Base-by-base conservation (phyloP, 1,140 invertebrate species). In the Caenorhabditis elegans region DNA sequence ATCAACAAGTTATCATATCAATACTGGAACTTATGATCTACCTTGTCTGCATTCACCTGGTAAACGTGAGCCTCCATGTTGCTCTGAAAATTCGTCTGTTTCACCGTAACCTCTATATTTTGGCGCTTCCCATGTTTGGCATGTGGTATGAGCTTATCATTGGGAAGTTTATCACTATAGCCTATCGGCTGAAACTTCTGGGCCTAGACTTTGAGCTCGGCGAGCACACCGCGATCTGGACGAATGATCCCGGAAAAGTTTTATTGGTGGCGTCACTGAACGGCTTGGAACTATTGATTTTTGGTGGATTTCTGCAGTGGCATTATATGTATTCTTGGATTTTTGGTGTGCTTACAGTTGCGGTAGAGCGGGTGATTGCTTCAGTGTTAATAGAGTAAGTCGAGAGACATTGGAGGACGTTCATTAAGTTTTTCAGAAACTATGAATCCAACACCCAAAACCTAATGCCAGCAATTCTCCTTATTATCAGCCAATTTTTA, bases 81-180 rank as follows among this genome's bases (percentile, higher is more conserved):
- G 31, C 34, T 34, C 15, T 60, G 13, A 60, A 22, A 34, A 60
- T 60, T 17, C 4, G 53, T 31, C 31, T 60, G 53, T 60, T 60
- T 6, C 53, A 60, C 34, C 53, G 34, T 26, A 60, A 60, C n/a
- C 34, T 60, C 19, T 31, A 31, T 17, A 60, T 60, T 34, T 60
- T 60, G 26, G 53, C 53, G 10, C 2, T 31, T 34, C 53, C 28
- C 15, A 60, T 60, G 53, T 60, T 60, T 22, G 53, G 53, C 3
- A 31, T 60, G n/a, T 60, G 53, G 53, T 60, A 60, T 60, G 53
- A 60, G 15, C 26, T 60, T 34, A 60, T 60, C 28, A 60, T 60
- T 60, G 53, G 53, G 15, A 60, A 60, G 15, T 17, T 60, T 17
- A 60, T 60, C 19, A 60, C 53, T 3, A 60, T 60, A 28, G 53